Evolutionary conservation across 53 echinoderm and acorn worm genomes (phyloP).

Genomic region (Stichopus horrens): DNA sequence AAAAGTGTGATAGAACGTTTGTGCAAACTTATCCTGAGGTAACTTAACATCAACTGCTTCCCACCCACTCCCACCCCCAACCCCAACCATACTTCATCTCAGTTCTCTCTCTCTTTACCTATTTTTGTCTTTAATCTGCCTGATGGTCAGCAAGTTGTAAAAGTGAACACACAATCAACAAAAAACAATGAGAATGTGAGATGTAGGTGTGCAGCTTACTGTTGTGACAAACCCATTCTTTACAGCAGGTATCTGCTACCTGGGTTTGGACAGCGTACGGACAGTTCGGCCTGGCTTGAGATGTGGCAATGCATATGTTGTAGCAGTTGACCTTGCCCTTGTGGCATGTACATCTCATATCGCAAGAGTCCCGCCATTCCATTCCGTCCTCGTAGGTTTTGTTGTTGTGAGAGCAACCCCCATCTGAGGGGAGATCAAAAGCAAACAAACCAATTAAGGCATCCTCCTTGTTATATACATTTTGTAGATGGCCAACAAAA

Average conservation of each 20-base stretch:
- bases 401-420: constrained; percentile 79
- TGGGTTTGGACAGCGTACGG: constrained; percentile 76
- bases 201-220: constrained; percentile 53
- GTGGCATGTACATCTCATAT: constrained; percentile 77
- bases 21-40: too few relatives aligned
- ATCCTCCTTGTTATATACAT: too few relatives aligned
- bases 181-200: neutral
- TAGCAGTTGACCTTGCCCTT: constrained; percentile 77
- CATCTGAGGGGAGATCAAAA: constrained; percentile 54
- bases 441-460: too few relatives aligned
- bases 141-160: too few relatives aligned
- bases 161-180: too few relatives aligned
- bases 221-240: constrained; percentile 94
- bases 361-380: constrained; percentile 94
- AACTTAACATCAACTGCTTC: too few relatives aligned
- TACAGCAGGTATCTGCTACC: constrained; percentile 93
- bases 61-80: too few relatives aligned
- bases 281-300: constrained; percentile 61
- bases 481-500: too few relatives aligned
- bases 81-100: too few relatives aligned
- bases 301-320: constrained; percentile 75
- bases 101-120: too few relatives aligned
- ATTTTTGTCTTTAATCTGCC: too few relatives aligned
- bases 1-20: too few relatives aligned
- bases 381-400: constrained; percentile 83